Conservation (phyloP, 2,888 invertebrate genomes). For the Tridacna gigas region DNA sequence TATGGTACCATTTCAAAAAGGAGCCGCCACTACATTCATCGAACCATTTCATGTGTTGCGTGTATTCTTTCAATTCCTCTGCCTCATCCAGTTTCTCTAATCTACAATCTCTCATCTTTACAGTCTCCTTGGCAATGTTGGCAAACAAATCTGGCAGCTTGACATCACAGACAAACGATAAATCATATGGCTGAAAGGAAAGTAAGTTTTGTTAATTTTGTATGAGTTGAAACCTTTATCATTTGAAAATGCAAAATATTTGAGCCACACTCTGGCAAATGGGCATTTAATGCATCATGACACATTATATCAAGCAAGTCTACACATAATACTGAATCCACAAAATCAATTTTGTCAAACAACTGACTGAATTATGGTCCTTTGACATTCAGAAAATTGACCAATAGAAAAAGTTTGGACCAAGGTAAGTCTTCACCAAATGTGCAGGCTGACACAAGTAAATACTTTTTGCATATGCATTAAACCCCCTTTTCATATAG, state of each 20-base stretch:
- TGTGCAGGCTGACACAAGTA: no score
- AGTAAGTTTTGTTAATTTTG: neutral
- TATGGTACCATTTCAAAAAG: constrained; percentile 77
- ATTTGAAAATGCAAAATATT: neutral
- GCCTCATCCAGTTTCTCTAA: constrained; percentile 76
- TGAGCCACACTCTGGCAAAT: neutral
- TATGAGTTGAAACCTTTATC: neutral
- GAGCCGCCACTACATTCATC: constrained; percentile 77
- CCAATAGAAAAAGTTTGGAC: no score
- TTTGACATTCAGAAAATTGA: no score
- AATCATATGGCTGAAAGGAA: constrained; percentile 80
- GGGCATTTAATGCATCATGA: no score
- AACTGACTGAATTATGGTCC: no score
- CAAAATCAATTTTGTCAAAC: no score
- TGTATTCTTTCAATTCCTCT: constrained; percentile 80
- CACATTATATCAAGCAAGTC: no score
- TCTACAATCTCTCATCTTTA: constrained; percentile 81
- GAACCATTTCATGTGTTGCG: constrained; percentile 80
- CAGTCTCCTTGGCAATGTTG: constrained; percentile 82
- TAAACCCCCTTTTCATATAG: no score
- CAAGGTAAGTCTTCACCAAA: no score
- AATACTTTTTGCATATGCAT: no score
- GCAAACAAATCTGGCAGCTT: constrained; percentile 80
- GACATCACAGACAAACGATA: constrained; percentile 80
- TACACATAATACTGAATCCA: no score